Evolutionary conservation across 2,113 vertebrate genomes (phyloP).

Genomic region (Papio anubis): DNA sequence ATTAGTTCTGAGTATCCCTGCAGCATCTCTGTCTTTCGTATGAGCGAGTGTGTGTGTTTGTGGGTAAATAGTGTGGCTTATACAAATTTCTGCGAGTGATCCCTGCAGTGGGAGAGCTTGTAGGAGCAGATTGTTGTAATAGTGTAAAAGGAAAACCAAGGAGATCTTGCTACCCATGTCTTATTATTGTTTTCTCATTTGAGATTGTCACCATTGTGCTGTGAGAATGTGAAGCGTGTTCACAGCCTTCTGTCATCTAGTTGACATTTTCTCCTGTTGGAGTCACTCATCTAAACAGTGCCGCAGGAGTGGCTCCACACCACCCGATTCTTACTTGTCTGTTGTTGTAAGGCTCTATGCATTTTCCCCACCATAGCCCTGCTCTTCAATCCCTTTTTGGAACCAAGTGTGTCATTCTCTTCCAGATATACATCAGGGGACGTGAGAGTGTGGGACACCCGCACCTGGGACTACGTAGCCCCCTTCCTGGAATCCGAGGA

Average conservation of each 20-base stretch:
- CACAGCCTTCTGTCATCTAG: not conserved
- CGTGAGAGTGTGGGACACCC: conserved; percentile 95
- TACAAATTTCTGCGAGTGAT: not conserved
- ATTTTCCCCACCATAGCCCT: not conserved
- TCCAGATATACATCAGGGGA: conserved; percentile 96
- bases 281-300: not conserved
- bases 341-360: not conserved
- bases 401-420: conserved; percentile 67
- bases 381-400: not conserved
- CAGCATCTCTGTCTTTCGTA: not conserved
- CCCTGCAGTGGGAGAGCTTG: not conserved
- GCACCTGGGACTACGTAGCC: conserved; percentile 92
- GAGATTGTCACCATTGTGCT: not conserved
- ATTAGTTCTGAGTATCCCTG: not conserved
- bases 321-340: not conserved
- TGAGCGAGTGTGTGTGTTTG: not conserved
- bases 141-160: not conserved
- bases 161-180: not conserved
- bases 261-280: not conserved
- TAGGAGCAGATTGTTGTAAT: not conserved
- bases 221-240: not conserved
- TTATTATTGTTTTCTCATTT: not conserved
- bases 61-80: not conserved
- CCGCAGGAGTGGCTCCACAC: not conserved
- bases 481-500: conserved; percentile 87